These are phyloP conservation scores for Galago senegalensis DNA, from an alignment of 2,797 vertebrate species.

Conservation along the genomic window DNA sequence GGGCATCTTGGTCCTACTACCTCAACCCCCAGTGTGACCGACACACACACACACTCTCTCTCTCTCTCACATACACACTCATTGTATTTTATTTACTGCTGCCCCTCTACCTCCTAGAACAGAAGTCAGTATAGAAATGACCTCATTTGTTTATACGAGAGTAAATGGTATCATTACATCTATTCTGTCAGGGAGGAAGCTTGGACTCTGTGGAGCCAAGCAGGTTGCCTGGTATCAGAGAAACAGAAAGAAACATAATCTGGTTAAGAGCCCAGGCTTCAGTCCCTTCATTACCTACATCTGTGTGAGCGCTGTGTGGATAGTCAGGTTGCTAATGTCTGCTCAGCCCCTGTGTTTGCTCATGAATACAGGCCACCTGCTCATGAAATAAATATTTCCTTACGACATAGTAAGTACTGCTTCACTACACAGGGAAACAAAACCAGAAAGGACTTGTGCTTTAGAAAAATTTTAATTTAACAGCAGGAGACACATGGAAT, in stretches of 20 bases:
- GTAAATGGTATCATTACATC: no score
- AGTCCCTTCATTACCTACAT: neutral
- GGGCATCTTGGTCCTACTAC: rapidly evolving
- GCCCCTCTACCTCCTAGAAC: neutral
- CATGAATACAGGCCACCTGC: neutral
- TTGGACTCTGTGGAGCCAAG: neutral
- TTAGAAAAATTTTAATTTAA: neutral
- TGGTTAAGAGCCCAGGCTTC: no score
- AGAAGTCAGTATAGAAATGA: neutral
- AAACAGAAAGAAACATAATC: neutral
- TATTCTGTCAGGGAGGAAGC: no score
- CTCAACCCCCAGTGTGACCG: no score
- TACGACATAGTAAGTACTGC: neutral
- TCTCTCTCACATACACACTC: neutral
- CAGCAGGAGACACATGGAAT: neutral
- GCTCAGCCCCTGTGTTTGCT: no score
- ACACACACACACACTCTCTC: neutral
- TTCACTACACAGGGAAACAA: neutral
- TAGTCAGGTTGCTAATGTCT: rapidly evolving
- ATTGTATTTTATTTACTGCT: no score
- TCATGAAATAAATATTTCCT: neutral
- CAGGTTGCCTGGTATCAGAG: neutral
- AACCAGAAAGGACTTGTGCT: neutral
- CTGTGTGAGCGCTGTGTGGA: neutral
- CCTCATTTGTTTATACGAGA: neutral